Conservation (phyloP, 2,888 invertebrate species). For the Bellardia pandia region DNA sequence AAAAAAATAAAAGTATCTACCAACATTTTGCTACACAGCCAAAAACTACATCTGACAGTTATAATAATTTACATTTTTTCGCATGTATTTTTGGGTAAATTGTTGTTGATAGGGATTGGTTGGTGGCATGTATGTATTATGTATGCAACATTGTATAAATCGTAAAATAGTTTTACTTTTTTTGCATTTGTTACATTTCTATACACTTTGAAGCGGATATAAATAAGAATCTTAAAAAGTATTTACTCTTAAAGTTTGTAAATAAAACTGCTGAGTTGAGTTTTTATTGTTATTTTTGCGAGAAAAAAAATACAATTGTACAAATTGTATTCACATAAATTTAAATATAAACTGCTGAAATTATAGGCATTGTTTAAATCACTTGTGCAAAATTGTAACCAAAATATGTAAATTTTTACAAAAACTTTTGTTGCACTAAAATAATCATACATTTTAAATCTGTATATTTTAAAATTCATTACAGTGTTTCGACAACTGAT, state of each 20-base stretch:
- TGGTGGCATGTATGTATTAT: not conserved
- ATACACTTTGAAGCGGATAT: not conserved
- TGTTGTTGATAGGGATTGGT: not conserved
- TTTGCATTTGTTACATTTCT: not conserved
- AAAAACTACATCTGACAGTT: not conserved
- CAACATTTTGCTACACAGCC: too few relatives aligned
- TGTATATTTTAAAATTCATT: too few relatives aligned
- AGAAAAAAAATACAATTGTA: not conserved
- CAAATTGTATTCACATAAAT: not conserved
- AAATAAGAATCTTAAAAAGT: conserved; percentile 7
- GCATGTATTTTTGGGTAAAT: not conserved
- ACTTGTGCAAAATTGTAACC: too few relatives aligned
- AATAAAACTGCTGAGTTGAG: not conserved
- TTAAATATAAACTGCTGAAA: not conserved
- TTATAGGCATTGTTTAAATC: not conserved
- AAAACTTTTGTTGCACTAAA: too few relatives aligned
- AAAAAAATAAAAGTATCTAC: not conserved
- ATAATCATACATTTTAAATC: too few relatives aligned
- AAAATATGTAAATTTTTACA: too few relatives aligned
- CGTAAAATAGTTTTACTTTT: not conserved
- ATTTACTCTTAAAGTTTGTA: not conserved
- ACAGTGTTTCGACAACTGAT: too few relatives aligned
- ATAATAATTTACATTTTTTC: conserved; percentile 5
- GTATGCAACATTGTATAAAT: not conserved
- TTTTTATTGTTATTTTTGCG: not conserved